Percentiles rank a stretch among this genome's conserved stretches.
Evolutionary conservation across 2,888 invertebrate genomes (phyloP).

Genomic region (Stratiomys singularior): DNA sequence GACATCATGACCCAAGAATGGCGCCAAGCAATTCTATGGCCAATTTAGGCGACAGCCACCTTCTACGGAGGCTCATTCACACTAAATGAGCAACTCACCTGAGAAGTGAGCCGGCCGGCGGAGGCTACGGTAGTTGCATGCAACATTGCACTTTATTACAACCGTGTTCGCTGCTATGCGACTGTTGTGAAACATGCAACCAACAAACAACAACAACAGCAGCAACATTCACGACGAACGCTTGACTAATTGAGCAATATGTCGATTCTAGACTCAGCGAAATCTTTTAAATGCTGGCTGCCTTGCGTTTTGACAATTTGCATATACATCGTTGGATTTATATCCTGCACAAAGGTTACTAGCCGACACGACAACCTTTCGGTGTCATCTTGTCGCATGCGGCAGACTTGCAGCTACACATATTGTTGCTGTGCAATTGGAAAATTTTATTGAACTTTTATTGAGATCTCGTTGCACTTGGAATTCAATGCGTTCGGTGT

Average conservation of each 20-base stretch:
- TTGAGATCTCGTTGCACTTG: constrained; percentile 16
- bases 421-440: not conserved
- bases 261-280: constrained; percentile 1
- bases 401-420: not conserved
- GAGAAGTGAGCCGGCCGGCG: not conserved
- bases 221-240: not conserved
- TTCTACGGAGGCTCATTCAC: constrained; percentile 8
- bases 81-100: not conserved
- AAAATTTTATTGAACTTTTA: not conserved
- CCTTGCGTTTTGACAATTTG: constrained; percentile 33
- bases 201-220: not conserved
- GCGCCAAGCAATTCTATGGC: constrained; percentile 33
- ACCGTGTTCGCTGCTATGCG: not conserved
- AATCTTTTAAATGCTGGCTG: constrained; percentile 4
- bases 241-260: constrained; percentile 12
- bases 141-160: not conserved
- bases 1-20: constrained; percentile 36
- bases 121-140: not conserved
- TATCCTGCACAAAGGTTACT: not conserved
- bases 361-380: constrained; percentile 5
- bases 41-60: constrained; percentile 21
- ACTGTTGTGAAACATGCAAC: constrained; percentile 28
- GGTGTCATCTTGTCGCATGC: constrained; percentile 12
- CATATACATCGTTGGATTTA: constrained; percentile 11
- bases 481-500: not conserved